Percentiles rank a stretch among this genome's conserved stretches.
Conservation (phyloP, 2,888 invertebrate species). For the Therioaphis trifolii region DNA sequence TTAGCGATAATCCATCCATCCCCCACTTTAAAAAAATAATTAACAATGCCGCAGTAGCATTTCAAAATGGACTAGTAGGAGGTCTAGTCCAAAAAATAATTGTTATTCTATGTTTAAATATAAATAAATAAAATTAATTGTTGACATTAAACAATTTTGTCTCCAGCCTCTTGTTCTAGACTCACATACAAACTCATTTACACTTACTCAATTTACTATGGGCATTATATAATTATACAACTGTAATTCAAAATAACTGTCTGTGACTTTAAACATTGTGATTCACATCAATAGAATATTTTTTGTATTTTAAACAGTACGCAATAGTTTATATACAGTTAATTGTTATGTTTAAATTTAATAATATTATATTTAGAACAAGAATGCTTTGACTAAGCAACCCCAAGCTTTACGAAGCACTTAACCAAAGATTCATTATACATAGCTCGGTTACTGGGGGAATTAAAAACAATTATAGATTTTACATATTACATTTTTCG, state of each 20-base stretch:
- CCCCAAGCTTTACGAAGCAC: slow-evolving; percentile 49
- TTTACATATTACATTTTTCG: slow-evolving; percentile 44
- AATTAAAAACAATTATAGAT: slow-evolving; percentile 36
- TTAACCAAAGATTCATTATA: slow-evolving; percentile 60
- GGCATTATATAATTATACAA: slow-evolving; percentile 58
- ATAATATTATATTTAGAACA: slow-evolving; percentile 58
- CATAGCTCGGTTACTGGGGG: slow-evolving; percentile 54
- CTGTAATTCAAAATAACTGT: slow-evolving; percentile 57
- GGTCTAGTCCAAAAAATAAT: slow-evolving; percentile 59
- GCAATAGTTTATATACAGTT: slow-evolving; percentile 54
- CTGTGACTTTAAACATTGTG: slow-evolving; percentile 61
- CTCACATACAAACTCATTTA: slow-evolving; percentile 40
- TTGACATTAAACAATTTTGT: slow-evolving; percentile 50
- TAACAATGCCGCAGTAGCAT: slow-evolving; percentile 57
- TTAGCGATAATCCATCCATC: slow-evolving; percentile 63
- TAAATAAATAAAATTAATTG: slow-evolving; percentile 34
- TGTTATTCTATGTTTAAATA: slow-evolving; percentile 47
- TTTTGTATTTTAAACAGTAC: slow-evolving; percentile 36
- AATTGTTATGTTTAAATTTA: slow-evolving; percentile 49
- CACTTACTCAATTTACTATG: slow-evolving; percentile 54
- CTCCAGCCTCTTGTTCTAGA: slow-evolving; percentile 60
- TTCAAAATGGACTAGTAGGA: slow-evolving; percentile 61
- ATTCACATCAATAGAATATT: slow-evolving; percentile 49
- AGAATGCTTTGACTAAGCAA: slow-evolving; percentile 53
- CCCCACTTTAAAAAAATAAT: slow-evolving; percentile 54